Percentiles rank a stretch among this genome's conserved stretches.
Conservation (phyloP, 2,797 vertebrate genomes). For the Ctenopoma multispine region DNA sequence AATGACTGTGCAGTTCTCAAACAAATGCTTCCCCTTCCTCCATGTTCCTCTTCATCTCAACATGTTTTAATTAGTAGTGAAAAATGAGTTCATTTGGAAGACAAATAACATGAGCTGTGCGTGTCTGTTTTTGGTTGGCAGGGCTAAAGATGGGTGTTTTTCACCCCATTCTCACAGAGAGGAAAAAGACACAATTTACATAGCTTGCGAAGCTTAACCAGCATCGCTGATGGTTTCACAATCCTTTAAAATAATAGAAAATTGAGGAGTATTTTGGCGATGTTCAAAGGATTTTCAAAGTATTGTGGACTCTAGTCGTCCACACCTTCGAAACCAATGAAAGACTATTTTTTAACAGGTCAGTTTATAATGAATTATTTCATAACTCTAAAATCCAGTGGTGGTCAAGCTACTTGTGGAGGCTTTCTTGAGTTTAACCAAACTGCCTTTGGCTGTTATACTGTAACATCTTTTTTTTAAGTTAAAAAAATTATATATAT, state of each 20-base stretch:
- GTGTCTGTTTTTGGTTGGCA: constrained; percentile 80
- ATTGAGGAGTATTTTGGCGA: background rate
- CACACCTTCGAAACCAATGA: no score
- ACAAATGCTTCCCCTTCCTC: constrained; percentile 79
- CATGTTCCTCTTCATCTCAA: constrained; percentile 75
- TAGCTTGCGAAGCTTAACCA: constrained; percentile 26
- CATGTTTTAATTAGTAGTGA: constrained; percentile 86
- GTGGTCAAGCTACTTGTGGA: background rate
- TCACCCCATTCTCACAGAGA: constrained; percentile 32
- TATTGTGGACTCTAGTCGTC: background rate
- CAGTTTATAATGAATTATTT: constrained; percentile 12
- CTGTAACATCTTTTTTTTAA: background rate
- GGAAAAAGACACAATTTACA: constrained; percentile 51
- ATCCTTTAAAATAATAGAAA: constrained; percentile 28
- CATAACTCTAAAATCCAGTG: constrained; percentile 5
- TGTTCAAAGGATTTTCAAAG: constrained; percentile 15
- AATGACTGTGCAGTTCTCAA: constrained; percentile 78
- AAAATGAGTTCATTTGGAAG: constrained; percentile 86
- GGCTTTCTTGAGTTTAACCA: constrained; percentile 1
- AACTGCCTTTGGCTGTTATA: constrained; percentile 25
- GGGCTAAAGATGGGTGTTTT: constrained; percentile 71
- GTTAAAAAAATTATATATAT: constrained; percentile 19
- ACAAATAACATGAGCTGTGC: constrained; percentile 79
- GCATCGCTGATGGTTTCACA: constrained; percentile 10
- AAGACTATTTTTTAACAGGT: background rate